Base-by-base conservation (phyloP, 2,888 invertebrate genomes). In the Ligdia adustata region DNA sequence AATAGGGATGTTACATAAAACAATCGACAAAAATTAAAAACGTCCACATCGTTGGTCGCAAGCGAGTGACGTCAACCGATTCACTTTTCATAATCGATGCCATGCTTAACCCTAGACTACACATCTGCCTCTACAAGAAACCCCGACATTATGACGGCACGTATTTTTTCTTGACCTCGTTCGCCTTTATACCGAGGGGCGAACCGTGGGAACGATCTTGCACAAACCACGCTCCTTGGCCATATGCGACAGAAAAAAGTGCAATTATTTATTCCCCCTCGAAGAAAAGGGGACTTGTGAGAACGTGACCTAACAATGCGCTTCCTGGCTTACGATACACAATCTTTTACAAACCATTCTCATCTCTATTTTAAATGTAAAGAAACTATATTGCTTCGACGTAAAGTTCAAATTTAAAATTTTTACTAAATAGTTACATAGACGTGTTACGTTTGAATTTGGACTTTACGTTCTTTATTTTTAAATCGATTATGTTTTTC, bases 181-280 rank as follows among this genome's bases (percentile, higher is more conserved):
- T 81, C 79, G 78, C 80, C 81, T 86, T 87, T 85, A 75, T 84
- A 72, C 78, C 79, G 71, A 76, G 83, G 88, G 87, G 87, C 84
- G 79, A 83, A 82, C 82, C 90, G 89, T 89, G 90, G 89, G 89
- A 90, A 89, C 79, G 79, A 77, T 81, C 79, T 82, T 86, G 82
- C 84, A 79, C 84, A 85, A 87, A 82, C 81, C 84, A 72, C 80
- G 81, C 79, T 88, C 85, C 87, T 89, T 84, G 79, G 88, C 89
- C 90, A 90, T 89, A 88, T 90, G 90, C 83, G 89, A 86, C 88
- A 85, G 86, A 89, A 90, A 90, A 90, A 90, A 90, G 86, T 89
- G 88, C 90, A 90, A 89, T 90, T 88, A 89, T 88, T 87, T 87
- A 87, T 88, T 87, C 88, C 86, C 86, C 88, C 85, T 83, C 82